Evolutionary conservation across 2,888 invertebrate genomes (phyloP), one percentile per base, ranked within the genome.

Genomic region (Acleris cristana): DNA sequence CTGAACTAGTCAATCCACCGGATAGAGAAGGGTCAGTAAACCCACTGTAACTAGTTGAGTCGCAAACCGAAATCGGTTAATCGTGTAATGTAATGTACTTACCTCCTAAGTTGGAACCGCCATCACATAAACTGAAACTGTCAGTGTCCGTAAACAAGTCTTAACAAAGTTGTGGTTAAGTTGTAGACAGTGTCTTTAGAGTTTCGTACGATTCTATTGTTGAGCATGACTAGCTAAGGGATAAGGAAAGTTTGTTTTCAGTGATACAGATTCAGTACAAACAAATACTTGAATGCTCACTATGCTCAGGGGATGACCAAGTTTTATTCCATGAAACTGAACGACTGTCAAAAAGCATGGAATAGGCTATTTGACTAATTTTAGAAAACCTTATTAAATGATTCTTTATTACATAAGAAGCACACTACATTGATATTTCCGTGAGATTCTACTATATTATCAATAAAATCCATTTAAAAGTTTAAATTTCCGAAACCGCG

Each of bases 81-180:
- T 79, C 83, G 82, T 69, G 69, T 68, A 79, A 82, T 81, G 80
- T 77, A 73, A 74, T 72, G 73, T 79, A 81, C 74, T 75, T 79
- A 81, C 78, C 78, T 75, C 75, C 65, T 73, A 81, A 85, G 80
- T 85, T 83, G 48, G 76, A 83, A 82, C 84, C 79, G 81, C 83
- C 83, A 82, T 84, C 85, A 84, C 87, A 85, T 87, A 88, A 87
- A 88, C 84, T 85, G 83, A 76, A 86, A 84, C 85, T 83, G 83
- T 81, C 83, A 85, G 83, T 82, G 86, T 84, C 81, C 82, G 83
- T 87, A 87, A 87, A 87, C 87, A 88, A 89, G 86, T 86, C 86
- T 85, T 85, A 87, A 86, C 86, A 88, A 89, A 88, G 86, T 89
- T 89, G 80, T 79, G 88, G 88, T 85, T 84, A 85, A 86, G 84